Conservation (phyloP, 2,888 invertebrate species). For the Macaria notata region DNA sequence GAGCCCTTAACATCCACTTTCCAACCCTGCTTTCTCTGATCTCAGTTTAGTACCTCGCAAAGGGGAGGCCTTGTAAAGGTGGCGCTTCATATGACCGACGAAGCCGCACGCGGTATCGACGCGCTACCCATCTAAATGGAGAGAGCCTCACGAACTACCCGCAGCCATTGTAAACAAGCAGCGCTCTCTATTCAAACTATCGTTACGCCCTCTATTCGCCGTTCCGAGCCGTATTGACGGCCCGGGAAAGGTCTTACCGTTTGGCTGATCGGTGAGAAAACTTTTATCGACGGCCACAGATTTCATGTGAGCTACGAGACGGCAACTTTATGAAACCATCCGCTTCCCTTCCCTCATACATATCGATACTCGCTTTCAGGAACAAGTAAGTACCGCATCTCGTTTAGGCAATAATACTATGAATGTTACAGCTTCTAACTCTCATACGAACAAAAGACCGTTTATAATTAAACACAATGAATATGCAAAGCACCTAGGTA, state of each 20-base stretch:
- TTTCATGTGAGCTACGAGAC: constrained; percentile 47
- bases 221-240: constrained; percentile 64
- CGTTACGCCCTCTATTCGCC: constrained; percentile 66
- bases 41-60: constrained; percentile 34
- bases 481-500: constrained; percentile 52
- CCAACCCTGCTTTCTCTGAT: constrained; percentile 39
- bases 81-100: constrained; percentile 59
- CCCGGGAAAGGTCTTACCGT: constrained; percentile 60
- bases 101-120: constrained; percentile 63
- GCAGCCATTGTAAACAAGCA: constrained; percentile 78
- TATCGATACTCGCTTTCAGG: constrained; percentile 3
- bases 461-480: constrained; percentile 53
- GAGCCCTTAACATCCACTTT: constrained; percentile 52
- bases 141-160: constrained; percentile 76
- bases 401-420: constrained; percentile 22
- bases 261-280: constrained; percentile 50
- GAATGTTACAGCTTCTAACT: constrained; percentile 29
- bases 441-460: constrained; percentile 39
- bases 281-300: constrained; percentile 53
- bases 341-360: constrained; percentile 4
- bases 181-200: constrained; percentile 75
- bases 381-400: constrained; percentile 8
- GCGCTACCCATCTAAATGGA: constrained; percentile 74
- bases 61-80: constrained; percentile 49
- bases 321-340: constrained; percentile 47